Conservation (phyloP, 2,888 invertebrate genomes). For the Tillus elongatus region DNA sequence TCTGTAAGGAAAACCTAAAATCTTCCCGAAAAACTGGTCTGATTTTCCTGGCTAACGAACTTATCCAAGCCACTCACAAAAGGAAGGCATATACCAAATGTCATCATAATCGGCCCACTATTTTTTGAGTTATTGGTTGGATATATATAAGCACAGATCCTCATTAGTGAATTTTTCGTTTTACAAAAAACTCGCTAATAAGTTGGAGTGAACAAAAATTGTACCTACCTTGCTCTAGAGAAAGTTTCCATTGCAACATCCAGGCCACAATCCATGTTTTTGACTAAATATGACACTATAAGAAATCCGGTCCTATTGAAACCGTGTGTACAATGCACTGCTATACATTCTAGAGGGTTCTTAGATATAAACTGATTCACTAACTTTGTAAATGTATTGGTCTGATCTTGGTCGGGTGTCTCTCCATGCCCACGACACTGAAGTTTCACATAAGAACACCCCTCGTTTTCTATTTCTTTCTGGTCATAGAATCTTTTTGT, state of each 20-base stretch:
- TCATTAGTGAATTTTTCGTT: too few relatives aligned
- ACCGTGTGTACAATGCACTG: slow-evolving; percentile 95
- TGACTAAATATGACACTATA: slow-evolving; percentile 83
- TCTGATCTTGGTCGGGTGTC: slow-evolving; percentile 80
- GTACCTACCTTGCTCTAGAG: too few relatives aligned
- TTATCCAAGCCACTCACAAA: too few relatives aligned
- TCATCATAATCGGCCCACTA: too few relatives aligned
- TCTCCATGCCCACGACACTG: slow-evolving; percentile 88
- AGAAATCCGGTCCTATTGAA: slow-evolving; percentile 97
- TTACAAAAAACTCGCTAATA: too few relatives aligned
- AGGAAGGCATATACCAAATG: too few relatives aligned
- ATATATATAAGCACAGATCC: too few relatives aligned
- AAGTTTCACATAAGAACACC: slow-evolving; percentile 79
- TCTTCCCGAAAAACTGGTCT: too few relatives aligned
- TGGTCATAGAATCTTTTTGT: slow-evolving; percentile 88
- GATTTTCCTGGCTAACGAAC: too few relatives aligned
- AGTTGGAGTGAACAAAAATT: too few relatives aligned
- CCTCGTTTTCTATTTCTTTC: slow-evolving; percentile 62
- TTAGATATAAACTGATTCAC: slow-evolving; percentile 71
- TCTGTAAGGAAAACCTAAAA: too few relatives aligned
- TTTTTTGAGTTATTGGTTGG: too few relatives aligned
- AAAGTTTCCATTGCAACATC: slow-evolving; percentile 77
- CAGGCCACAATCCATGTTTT: slow-evolving; percentile 71
- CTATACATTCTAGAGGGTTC: slow-evolving; percentile 69
- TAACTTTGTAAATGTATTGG: slow-evolving; percentile 68